A percentile compares a stretch with the other conserved stretches of the same genome.
phyloP scores from a whole-genome alignment of 2,888 invertebrate genomes.

The Melanophora roralis region DNA sequence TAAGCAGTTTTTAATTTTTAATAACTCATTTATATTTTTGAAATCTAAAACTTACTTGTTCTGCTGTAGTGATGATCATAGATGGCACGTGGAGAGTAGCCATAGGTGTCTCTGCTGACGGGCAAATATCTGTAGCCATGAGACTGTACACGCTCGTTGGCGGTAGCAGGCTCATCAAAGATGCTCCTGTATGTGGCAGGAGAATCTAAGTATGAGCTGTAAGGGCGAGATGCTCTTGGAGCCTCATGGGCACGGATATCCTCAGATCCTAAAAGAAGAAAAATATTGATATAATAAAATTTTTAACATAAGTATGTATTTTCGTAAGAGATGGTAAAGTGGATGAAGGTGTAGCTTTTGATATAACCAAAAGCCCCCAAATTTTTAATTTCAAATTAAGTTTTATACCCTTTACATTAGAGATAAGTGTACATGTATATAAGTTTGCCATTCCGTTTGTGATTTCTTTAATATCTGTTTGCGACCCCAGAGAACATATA shows the following conservation, averaged over 20 bases:
- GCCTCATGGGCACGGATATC: slow-evolving; percentile 93
- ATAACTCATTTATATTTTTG: not conserved
- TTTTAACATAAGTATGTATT: too few relatives aligned
- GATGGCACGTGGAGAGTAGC: slow-evolving; percentile 91
- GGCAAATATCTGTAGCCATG: slow-evolving; percentile 95
- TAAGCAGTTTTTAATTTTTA: not conserved
- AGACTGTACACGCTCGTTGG: slow-evolving; percentile 89
- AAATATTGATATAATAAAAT: too few relatives aligned
- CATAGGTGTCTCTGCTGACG: slow-evolving; percentile 92
- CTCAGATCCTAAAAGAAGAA: slow-evolving; percentile 84
- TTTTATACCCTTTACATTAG: too few relatives aligned
- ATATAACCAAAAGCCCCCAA: too few relatives aligned
- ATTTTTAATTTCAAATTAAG: too few relatives aligned
- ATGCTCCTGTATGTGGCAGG: slow-evolving; percentile 89
- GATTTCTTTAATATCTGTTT: too few relatives aligned
- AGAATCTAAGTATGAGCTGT: slow-evolving; percentile 86
- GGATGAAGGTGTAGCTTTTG: too few relatives aligned
- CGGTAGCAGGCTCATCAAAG: slow-evolving; percentile 89
- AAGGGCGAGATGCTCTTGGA: slow-evolving; percentile 82
- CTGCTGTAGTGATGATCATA: slow-evolving; percentile 91
- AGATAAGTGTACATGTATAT: too few relatives aligned
- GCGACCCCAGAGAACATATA: too few relatives aligned
- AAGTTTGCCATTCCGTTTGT: too few relatives aligned
- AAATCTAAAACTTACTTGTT: slow-evolving; percentile 84
- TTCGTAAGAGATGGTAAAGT: too few relatives aligned